These are phyloP conservation scores for Formica exsecta DNA, from an alignment of 1,140 invertebrate species.

Conservation along the genomic window DNA sequence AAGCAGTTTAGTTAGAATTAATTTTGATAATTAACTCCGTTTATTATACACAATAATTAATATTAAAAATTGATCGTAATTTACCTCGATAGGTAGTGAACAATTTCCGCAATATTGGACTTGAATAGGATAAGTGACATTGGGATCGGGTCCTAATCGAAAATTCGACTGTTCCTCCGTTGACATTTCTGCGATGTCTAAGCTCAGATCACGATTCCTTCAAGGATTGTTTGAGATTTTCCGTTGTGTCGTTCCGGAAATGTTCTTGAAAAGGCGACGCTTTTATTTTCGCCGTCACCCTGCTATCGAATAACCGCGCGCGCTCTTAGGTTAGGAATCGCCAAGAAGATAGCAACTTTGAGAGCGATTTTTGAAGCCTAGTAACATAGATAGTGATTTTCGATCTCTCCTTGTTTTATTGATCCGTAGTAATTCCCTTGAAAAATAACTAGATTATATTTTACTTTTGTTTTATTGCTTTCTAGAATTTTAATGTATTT, in stretches of 20 bases:
- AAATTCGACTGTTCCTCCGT: conserved; percentile 77
- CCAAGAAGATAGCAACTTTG: not conserved
- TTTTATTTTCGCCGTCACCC: not conserved
- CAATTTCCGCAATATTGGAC: conserved; percentile 98
- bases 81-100: conserved; percentile 95
- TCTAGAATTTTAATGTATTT: too few relatives aligned
- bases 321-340: conserved; percentile 25
- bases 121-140: conserved; percentile 93
- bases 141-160: conserved; percentile 86
- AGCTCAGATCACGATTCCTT: conserved; percentile 40
- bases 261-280: not conserved
- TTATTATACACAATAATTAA: not conserved
- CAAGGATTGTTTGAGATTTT: not conserved
- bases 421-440: too few relatives aligned
- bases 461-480: too few relatives aligned
- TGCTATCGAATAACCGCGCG: not conserved
- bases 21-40: not conserved
- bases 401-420: not conserved
- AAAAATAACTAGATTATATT: too few relatives aligned
- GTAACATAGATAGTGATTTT: not conserved
- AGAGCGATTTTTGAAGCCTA: not conserved
- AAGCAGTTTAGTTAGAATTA: not conserved
- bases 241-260: too few relatives aligned
- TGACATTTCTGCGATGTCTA: conserved; percentile 79
- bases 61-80: conserved; percentile 11